A percentile compares a stretch with the other conserved stretches of the same genome.
phyloP scores from a whole-genome alignment of 2,113 vertebrate species.

The Todiramphus saurophagus region DNA sequence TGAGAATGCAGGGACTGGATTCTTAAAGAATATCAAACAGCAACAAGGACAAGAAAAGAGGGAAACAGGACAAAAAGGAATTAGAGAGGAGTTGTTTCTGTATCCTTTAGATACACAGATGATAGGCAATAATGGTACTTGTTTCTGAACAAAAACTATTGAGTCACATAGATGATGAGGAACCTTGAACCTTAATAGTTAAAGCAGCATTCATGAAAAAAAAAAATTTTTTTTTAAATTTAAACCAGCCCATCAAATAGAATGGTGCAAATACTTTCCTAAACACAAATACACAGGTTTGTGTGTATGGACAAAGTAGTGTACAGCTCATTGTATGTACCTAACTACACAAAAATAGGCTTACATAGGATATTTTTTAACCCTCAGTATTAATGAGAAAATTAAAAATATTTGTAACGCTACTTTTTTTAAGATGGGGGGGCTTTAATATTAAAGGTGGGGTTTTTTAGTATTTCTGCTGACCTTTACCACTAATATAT shows the following conservation, averaged over 20 bases:
- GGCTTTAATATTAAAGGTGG: not conserved
- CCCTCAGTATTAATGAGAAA: not conserved
- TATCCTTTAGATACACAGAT: not conserved
- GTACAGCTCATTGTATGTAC: constrained; percentile 28
- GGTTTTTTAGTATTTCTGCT: not conserved
- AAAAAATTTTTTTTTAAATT: not conserved
- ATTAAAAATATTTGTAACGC: not conserved
- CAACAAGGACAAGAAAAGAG: not conserved
- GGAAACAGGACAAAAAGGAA: not conserved
- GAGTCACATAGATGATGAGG: not conserved
- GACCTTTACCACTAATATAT: not conserved
- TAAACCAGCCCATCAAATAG: not conserved
- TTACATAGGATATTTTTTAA: constrained; percentile 25
- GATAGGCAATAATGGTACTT: not conserved
- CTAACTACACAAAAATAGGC: not conserved
- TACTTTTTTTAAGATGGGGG: not conserved
- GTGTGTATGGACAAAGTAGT: not conserved
- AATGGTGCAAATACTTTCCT: not conserved
- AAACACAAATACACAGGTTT: not conserved
- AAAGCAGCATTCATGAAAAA: not conserved
- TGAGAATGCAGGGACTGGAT: not conserved
- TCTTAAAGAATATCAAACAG: not conserved
- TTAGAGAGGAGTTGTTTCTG: not conserved
- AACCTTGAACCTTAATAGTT: not conserved
- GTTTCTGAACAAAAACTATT: not conserved